A percentile compares a stretch with the other conserved stretches of the same genome.
These are phyloP conservation scores for Ammodytes marinus DNA, from an alignment of 2,113 vertebrate species.

Conservation along the genomic window DNA sequence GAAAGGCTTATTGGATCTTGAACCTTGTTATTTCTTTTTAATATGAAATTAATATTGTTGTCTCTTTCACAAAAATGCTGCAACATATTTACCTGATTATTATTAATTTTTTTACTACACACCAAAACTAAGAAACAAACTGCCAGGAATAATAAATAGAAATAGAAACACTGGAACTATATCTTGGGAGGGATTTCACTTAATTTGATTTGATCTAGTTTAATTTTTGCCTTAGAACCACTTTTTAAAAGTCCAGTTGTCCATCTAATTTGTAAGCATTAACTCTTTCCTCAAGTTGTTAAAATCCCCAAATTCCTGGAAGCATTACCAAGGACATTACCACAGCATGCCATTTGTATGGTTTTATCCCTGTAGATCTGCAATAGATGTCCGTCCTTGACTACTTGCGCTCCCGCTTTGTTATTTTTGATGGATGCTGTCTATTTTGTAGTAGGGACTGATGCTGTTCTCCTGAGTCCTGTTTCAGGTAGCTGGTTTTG, in stretches of 20 bases:
- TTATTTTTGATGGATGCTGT: conserved; percentile 14
- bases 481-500: too few species aligned
- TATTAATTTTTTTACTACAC: background rate
- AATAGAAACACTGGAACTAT: background rate
- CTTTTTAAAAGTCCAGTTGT: background rate
- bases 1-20: too few species aligned
- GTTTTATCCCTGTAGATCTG: background rate
- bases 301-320: background rate
- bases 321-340: background rate
- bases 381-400: background rate
- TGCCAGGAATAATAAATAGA: background rate
- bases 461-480: conserved; percentile 17
- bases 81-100: background rate
- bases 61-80: background rate
- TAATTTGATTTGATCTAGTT: background rate
- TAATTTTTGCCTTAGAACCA: background rate
- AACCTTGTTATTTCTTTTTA: too few species aligned
- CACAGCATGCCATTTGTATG: background rate
- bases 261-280: background rate
- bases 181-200: too few species aligned
- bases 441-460: conserved; percentile 1
- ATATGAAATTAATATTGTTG: too few species aligned
- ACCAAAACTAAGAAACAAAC: background rate
- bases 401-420: background rate
- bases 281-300: background rate